Percentiles rank a stretch among this genome's conserved stretches.
Evolutionary conservation across 2,888 invertebrate species (phyloP).

Genomic region (Rhagonycha fulva): DNA sequence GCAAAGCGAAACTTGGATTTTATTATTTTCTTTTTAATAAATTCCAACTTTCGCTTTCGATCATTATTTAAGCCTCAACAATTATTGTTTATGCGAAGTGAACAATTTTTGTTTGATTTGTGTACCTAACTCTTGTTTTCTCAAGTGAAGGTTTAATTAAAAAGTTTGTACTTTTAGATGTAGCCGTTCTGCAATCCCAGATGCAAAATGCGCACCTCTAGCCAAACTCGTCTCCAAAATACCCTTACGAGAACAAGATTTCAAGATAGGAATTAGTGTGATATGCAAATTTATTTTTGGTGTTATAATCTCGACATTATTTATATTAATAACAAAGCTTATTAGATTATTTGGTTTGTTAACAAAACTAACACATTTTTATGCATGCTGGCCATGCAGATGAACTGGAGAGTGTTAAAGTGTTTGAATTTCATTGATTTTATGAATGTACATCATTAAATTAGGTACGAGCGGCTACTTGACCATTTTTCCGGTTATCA

Average conservation of each 20-base stretch:
- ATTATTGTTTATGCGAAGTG: neutral
- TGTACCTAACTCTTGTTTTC: neutral
- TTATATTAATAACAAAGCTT: neutral
- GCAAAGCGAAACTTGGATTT: neutral
- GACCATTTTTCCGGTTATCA: neutral
- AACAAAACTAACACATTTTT: neutral
- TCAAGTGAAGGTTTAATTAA: neutral
- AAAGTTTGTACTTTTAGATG: conserved; percentile 22
- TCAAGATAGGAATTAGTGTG: neutral
- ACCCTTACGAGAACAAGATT: neutral
- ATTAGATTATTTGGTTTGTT: neutral
- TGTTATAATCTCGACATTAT: neutral
- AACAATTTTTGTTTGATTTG: neutral
- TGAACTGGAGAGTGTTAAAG: neutral
- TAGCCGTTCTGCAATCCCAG: conserved; percentile 21
- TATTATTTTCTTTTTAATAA: neutral
- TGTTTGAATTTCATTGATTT: neutral
- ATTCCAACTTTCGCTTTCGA: neutral
- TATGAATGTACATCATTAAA: neutral
- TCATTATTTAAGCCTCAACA: neutral
- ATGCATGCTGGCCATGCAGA: conserved; percentile 6
- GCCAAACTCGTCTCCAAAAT: neutral
- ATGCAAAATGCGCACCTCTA: conserved; percentile 27
- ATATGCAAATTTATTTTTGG: neutral
- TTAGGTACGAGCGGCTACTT: neutral